Evolutionary conservation across 2,888 invertebrate genomes (phyloP), one percentile per base, ranked within the genome.

Genomic region (Graphium colonna): DNA sequence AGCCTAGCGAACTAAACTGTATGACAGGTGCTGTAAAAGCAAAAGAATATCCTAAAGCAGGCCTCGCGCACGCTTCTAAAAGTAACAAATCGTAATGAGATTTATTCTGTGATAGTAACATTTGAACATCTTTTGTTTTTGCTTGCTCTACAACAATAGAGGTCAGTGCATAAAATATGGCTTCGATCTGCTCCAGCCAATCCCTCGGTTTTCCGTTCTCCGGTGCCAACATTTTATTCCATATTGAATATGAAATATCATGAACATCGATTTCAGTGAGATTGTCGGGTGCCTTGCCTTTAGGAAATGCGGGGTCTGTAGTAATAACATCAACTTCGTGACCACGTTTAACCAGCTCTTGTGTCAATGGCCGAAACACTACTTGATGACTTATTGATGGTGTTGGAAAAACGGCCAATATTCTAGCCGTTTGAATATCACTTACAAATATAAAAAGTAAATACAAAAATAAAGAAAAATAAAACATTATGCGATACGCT

Each of bases 311-410:
- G 0, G 81, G 79, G 52, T 80, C 57, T 3, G 85, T 45, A 0
- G 86, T 80, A 1, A 81, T 51, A 0, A 82, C 63, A 0, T 71
- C 70, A 0, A 88, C 54, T 44, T 85, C 68, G 55, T 90, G 88
- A 1, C 87, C 87, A 15, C 73, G 64, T 44, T 57, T 64, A 0
- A 69, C 71, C 26, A 88, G 55, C 18, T 75, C 77, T 15, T 71
- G 62, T 13, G 73, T 69, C 28, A 48, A 7, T 13, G 48, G 40
- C 3, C 47, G 38, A 38, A 47, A 47, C 3, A 47, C 47, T 60
- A n/a, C n/a, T n/a, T n/a, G n/a, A n/a, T n/a, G n/a, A n/a, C n/a
- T n/a, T n/a, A n/a, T n/a, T n/a, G n/a, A n/a, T n/a, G n/a, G n/a
- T n/a, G n/a, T n/a, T n/a, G n/a, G n/a, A n/a, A n/a, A n/a, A n/a